Evolutionary conservation across 2,113 vertebrate genomes (phyloP).

Genomic region (Phalacrocorax pelagicus): DNA sequence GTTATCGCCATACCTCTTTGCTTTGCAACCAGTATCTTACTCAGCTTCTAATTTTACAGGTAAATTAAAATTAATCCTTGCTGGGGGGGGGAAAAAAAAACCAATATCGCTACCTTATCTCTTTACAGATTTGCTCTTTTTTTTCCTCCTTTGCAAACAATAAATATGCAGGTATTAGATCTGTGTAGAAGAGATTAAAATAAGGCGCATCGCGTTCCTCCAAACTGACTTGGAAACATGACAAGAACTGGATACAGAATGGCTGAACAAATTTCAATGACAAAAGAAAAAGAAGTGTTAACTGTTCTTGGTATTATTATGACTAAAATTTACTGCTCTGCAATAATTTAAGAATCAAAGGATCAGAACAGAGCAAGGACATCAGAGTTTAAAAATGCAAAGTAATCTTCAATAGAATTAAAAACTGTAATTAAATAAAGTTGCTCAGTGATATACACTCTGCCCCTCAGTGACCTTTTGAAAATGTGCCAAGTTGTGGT

Average conservation of each 20-base stretch:
- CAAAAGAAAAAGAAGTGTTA: not conserved
- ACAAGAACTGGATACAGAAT: not conserved
- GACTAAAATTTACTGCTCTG: not conserved
- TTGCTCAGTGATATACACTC: not conserved
- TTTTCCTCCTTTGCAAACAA: not conserved
- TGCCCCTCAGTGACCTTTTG: not conserved
- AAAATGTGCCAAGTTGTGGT: not conserved
- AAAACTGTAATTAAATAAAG: constrained; percentile 2
- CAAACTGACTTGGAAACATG: not conserved
- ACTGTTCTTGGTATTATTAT: not conserved
- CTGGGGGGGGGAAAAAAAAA: too few relatives aligned
- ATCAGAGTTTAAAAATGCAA: not conserved
- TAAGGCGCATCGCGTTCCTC: not conserved
- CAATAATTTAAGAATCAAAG: not conserved
- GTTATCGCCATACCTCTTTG: not conserved
- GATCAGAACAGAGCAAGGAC: not conserved
- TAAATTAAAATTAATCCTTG: not conserved
- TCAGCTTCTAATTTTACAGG: not conserved
- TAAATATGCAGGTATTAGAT: not conserved
- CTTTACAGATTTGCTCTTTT: not conserved
- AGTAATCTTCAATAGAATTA: not conserved
- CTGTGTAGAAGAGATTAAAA: not conserved
- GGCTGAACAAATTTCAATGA: not conserved
- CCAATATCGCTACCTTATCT: not conserved
- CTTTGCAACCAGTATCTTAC: not conserved